These are phyloP conservation scores for Eudyptes chrysolophus DNA, from an alignment of 2,113 vertebrate species.

Conservation along the genomic window DNA sequence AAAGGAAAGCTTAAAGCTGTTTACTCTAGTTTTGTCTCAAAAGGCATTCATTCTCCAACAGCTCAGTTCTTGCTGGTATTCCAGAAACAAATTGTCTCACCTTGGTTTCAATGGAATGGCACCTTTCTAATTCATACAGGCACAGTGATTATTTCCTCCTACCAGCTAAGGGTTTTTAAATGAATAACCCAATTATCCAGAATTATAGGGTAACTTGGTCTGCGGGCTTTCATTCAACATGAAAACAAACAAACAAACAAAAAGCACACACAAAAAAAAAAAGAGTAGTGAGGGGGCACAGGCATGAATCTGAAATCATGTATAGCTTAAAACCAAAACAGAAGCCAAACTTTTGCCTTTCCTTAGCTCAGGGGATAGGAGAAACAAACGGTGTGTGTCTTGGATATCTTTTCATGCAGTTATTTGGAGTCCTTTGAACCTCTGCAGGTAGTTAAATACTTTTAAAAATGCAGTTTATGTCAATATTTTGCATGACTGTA, in stretches of 20 bases:
- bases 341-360: neutral
- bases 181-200: conserved; percentile 37
- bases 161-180: neutral
- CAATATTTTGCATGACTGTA: neutral
- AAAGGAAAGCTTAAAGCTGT: conserved; percentile 2
- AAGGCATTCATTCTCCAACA: conserved; percentile 5
- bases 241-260: conserved; percentile 11
- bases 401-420: neutral
- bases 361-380: neutral
- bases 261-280: neutral
- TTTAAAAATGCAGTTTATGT: neutral
- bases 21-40: conserved; percentile 36
- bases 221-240: neutral
- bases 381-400: neutral
- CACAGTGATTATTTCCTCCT: neutral
- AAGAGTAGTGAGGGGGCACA: neutral
- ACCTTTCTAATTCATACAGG: conserved; percentile 24
- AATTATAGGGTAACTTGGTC: neutral
- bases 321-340: neutral
- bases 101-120: neutral
- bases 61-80: neutral
- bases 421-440: neutral
- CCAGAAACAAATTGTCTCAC: conserved; percentile 24
- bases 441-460: neutral
- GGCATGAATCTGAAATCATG: neutral